phyloP scores from a whole-genome alignment of 2,888 invertebrate species.

The Andrena praecox region DNA sequence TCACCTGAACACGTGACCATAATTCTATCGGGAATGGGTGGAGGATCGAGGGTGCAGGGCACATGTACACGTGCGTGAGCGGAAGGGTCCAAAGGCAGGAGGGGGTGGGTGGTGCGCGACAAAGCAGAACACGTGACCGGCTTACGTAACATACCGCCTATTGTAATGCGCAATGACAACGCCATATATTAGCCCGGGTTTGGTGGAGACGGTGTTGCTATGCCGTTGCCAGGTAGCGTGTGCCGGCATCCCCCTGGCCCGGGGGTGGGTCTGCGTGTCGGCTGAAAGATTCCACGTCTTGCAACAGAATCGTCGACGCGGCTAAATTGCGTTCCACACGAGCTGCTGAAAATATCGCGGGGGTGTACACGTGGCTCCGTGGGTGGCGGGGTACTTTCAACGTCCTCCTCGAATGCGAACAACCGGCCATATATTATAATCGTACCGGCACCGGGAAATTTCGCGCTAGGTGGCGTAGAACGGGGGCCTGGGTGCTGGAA shows the following conservation, averaged over 20 bases:
- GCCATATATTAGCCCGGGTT: constrained; percentile 66
- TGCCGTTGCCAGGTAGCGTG: constrained; percentile 57
- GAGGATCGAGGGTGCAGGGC: constrained; percentile 35
- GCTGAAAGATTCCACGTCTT: constrained; percentile 52
- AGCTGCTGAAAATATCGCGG: constrained; percentile 15
- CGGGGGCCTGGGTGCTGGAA: not conserved
- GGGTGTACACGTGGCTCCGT: constrained; percentile 1
- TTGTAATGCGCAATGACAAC: constrained; percentile 74
- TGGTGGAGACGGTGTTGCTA: constrained; percentile 56
- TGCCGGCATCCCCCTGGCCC: constrained; percentile 18
- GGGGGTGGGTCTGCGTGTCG: not conserved
- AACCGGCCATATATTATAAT: not conserved
- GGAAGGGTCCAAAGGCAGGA: constrained; percentile 20
- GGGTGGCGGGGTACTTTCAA: not conserved
- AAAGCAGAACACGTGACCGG: constrained; percentile 78
- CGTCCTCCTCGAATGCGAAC: not conserved
- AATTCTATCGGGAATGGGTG: constrained; percentile 65
- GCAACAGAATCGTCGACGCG: constrained; percentile 50
- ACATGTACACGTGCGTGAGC: constrained; percentile 69
- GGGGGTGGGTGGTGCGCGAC: constrained; percentile 47
- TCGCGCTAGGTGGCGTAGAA: not conserved
- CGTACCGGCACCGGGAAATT: not conserved
- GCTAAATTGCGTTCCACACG: constrained; percentile 37
- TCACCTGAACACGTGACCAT: constrained; percentile 79
- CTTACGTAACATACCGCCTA: constrained; percentile 72